A percentile compares a stretch with the other conserved stretches of the same genome.
Evolutionary conservation across 2,888 invertebrate genomes (phyloP).

Genomic region (Apodemia zela): DNA sequence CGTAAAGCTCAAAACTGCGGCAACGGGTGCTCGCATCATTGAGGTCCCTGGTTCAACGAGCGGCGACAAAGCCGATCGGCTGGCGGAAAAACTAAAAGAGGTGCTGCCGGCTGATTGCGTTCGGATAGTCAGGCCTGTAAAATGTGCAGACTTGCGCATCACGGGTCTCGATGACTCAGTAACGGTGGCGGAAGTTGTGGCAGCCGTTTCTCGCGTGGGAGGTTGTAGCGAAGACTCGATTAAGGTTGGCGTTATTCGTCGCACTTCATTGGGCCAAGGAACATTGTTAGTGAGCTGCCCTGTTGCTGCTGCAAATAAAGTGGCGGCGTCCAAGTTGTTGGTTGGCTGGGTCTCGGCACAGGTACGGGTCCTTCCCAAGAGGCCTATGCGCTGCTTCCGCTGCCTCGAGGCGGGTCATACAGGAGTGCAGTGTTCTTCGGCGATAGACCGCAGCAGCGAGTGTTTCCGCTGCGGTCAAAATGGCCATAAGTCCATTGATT

Average conservation of each 20-base stretch:
- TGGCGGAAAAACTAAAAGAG: conserved; percentile 23
- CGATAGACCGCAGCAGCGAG: conserved; percentile 17
- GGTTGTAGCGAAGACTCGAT: conserved; percentile 15
- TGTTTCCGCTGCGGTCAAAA: conserved; percentile 31
- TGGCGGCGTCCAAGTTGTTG: conserved; percentile 3
- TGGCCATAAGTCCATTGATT: conserved; percentile 17
- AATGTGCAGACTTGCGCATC: conserved; percentile 22
- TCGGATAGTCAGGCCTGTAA: conserved; percentile 24
- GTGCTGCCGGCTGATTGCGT: conserved; percentile 15
- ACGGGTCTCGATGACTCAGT: conserved; percentile 25
- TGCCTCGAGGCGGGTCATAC: conserved; percentile 29
- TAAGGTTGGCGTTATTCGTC: background rate
- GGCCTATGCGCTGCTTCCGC: conserved; percentile 25
- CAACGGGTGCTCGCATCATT: conserved; percentile 26
- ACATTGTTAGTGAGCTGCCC: conserved; percentile 18
- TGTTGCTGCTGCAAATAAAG: conserved; percentile 22
- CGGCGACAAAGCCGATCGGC: conserved; percentile 23
- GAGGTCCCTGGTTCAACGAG: conserved; percentile 23
- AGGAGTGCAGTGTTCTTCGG: conserved; percentile 15
- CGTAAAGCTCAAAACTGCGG: conserved; percentile 16
- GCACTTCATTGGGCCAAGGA: background rate
- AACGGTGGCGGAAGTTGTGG: conserved; percentile 15
- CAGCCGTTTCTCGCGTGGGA: conserved; percentile 14
- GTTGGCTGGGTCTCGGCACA: conserved; percentile 23
- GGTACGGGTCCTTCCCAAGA: conserved; percentile 17